Conservation (phyloP, 1,140 invertebrate genomes). For the Tetramorium alpestre region DNA sequence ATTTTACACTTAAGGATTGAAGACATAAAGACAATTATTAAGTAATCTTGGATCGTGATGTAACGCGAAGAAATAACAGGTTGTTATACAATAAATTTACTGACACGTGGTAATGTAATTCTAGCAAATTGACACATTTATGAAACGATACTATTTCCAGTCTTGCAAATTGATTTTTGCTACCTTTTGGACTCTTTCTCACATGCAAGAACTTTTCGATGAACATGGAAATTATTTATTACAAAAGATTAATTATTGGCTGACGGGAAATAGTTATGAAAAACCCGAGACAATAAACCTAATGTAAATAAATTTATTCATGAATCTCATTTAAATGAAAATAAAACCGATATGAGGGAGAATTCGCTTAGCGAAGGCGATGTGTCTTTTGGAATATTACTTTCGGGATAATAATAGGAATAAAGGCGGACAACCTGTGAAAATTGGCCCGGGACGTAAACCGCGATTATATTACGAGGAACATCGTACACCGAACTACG, state of each 20-base stretch:
- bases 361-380: constrained; percentile 52
- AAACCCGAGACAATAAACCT: constrained; percentile 21
- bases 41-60: not conserved
- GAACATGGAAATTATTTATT: not conserved
- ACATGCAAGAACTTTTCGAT: not conserved
- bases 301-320: constrained; percentile 55
- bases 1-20: not conserved
- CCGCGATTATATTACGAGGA: constrained; percentile 60
- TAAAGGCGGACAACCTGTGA: constrained; percentile 49
- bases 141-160: not conserved
- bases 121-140: not conserved
- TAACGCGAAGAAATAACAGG: not conserved
- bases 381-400: constrained; percentile 54
- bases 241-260: constrained; percentile 3
- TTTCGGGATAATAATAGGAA: constrained; percentile 62
- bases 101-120: not conserved
- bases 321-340: constrained; percentile 55
- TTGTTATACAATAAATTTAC: constrained; percentile 3
- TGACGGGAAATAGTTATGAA: constrained; percentile 8
- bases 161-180: not conserved
- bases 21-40: not conserved
- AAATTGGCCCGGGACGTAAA: constrained; percentile 60
- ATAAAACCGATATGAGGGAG: constrained; percentile 43
- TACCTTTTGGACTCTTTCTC: not conserved
- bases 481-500: constrained; percentile 49